A percentile compares a stretch with the other conserved stretches of the same genome.
phyloP scores from a whole-genome alignment of 2,113 vertebrate genomes.

The Sphyrna mokarran region DNA sequence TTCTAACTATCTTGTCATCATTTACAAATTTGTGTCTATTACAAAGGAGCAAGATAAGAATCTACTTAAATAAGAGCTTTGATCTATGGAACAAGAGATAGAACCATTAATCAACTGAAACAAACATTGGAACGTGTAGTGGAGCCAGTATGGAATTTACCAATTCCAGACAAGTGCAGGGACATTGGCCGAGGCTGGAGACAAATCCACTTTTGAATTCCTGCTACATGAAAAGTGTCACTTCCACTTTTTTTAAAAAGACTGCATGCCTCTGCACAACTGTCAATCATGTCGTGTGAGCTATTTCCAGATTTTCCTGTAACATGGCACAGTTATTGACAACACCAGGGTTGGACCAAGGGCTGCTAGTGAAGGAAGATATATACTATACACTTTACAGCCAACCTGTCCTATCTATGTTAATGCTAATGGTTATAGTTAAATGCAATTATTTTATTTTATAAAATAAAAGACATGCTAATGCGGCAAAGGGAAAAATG shows the following conservation, averaged over 20 bases:
- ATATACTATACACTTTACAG: background rate
- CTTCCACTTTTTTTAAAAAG: constrained; percentile 6
- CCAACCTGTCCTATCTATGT: background rate
- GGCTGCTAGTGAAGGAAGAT: background rate
- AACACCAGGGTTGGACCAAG: background rate
- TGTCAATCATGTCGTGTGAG: background rate
- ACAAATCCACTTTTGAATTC: constrained; percentile 11
- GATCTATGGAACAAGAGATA: too few relatives aligned
- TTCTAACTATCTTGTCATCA: background rate
- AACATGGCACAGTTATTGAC: background rate
- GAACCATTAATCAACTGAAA: background rate
- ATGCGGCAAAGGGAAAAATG: background rate
- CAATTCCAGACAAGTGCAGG: background rate
- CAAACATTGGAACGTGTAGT: background rate
- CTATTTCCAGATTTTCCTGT: constrained; percentile 1
- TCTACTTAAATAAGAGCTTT: background rate
- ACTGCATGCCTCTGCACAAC: constrained; percentile 23
- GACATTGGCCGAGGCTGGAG: background rate
- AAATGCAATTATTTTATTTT: background rate
- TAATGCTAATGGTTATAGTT: background rate
- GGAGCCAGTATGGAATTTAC: background rate
- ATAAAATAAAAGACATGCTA: background rate
- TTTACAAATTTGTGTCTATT: background rate
- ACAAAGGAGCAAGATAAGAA: background rate
- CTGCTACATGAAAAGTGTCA: background rate